Percentiles rank a stretch among this genome's conserved stretches.
Evolutionary conservation across 2,888 invertebrate species (phyloP).

Genomic region (Leptogaster cylindrica): DNA sequence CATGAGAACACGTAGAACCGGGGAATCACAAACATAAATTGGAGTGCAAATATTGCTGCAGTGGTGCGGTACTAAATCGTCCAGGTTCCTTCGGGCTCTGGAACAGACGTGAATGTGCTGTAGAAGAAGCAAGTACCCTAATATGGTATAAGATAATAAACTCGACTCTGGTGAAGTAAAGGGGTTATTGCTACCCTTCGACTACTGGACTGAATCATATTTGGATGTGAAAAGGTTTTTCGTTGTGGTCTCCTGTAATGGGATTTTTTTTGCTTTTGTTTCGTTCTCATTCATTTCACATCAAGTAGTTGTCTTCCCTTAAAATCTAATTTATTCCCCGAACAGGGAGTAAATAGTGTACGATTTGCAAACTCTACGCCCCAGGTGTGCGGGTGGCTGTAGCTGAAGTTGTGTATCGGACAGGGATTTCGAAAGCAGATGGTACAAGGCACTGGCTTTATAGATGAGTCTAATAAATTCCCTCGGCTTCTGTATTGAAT

Average conservation of each 20-base stretch:
- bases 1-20: background rate
- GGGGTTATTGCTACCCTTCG: no score
- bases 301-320: background rate
- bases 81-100: constrained; percentile 1
- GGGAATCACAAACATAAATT: constrained; percentile 14
- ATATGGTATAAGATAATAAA: background rate
- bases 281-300: background rate
- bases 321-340: constrained; percentile 28
- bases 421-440: no score
- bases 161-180: background rate
- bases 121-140: background rate
- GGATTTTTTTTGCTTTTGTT: constrained; percentile 25
- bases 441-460: no score
- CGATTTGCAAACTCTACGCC: background rate
- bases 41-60: constrained; percentile 29
- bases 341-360: background rate
- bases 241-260: constrained; percentile 25
- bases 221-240: constrained; percentile 33
- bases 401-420: no score
- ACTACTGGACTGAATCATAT: constrained; percentile 23
- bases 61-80: constrained; percentile 1
- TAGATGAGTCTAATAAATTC: no score
- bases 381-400: no score
- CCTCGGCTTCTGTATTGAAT: no score
- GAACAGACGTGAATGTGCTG: background rate